Evolutionary conservation across 2,113 vertebrate genomes (phyloP), one percentile per base, ranked within the genome.

Genomic region (Paedocypris sp.): DNA sequence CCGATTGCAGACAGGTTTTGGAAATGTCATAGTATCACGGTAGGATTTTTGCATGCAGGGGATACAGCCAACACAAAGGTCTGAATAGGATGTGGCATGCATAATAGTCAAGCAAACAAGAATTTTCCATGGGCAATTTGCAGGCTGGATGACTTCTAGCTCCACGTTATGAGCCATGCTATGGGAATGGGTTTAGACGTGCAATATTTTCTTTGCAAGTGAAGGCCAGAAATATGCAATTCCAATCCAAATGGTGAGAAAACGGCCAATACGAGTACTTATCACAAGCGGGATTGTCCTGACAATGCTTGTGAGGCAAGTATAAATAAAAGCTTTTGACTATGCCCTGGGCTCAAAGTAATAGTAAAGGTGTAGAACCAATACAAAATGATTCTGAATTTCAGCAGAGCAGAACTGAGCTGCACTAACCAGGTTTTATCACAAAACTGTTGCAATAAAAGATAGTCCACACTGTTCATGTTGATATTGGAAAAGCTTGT

Each of bases 51-150:
- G 79, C 73, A 85, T 81, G 82, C 82, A 83, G 78, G 72, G 66
- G 77, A 77, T 75, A 78, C 70, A 74, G 77, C 76, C 77, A 73
- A 77, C 73, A 82, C 76, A 85, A 79, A 84, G 74, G 75, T 80
- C 39, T 70, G 76, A 79, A 82, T 85, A 66, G 79, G 80, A 87
- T 84, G 82, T 81, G 82, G 82, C 82, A 82, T 81, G 74, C 81
- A 82, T 82, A 84, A 85, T 81, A 85, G 80, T 78, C 78, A 74
- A 80, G 72, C 80, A 77, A 83, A 83, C 80, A 82, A 76, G 67
- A 79, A 82, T 85, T 82, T 79, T 79, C 80, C 77, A 77, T 66
- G 80, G 79, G 77, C 81, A 84, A 83, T 87, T 85, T 85, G 76
- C 75, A 81, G 79, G 68, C 78, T 74, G 79, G 78, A 75, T 83